Evolutionary conservation across 2,888 invertebrate species (phyloP).

Genomic region (Mimas tiliae): DNA sequence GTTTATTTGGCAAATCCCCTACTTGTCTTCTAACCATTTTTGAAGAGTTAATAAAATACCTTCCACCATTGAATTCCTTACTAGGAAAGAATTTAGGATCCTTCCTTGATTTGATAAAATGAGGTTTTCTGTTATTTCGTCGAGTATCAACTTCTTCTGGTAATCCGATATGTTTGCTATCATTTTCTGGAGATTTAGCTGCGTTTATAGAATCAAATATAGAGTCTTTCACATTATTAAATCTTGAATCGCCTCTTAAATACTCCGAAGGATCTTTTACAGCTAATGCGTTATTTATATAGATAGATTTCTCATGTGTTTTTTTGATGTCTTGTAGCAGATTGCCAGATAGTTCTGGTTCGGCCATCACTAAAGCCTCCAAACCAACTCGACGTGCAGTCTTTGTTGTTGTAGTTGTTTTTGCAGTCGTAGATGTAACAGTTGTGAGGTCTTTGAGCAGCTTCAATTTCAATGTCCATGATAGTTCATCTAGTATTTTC

Average conservation of each 20-base stretch:
- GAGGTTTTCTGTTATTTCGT: not conserved
- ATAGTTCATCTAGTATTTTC: conserved; percentile 26
- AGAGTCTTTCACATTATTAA: not conserved
- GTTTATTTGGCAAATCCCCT: not conserved
- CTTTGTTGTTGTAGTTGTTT: not conserved
- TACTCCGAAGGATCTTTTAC: not conserved
- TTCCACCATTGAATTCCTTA: not conserved
- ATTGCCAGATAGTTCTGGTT: not conserved
- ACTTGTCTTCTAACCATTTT: conserved; percentile 21
- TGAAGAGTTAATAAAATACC: not conserved
- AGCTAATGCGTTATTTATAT: not conserved
- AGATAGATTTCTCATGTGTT: conserved; percentile 9
- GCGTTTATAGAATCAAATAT: not conserved
- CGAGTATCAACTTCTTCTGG: not conserved
- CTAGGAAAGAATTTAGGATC: not conserved
- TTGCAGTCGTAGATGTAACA: not conserved
- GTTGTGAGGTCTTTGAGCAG: conserved; percentile 18
- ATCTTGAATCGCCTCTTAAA: not conserved
- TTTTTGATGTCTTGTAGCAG: not conserved
- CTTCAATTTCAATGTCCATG: conserved; percentile 27
- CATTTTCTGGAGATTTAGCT: not conserved
- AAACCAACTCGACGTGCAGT: conserved; percentile 24
- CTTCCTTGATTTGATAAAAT: not conserved
- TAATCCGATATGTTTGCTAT: not conserved
- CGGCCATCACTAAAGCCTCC: conserved; percentile 10